Evolutionary conservation across 2,888 invertebrate genomes (phyloP).

Genomic region (Drosophila sordidula): DNA sequence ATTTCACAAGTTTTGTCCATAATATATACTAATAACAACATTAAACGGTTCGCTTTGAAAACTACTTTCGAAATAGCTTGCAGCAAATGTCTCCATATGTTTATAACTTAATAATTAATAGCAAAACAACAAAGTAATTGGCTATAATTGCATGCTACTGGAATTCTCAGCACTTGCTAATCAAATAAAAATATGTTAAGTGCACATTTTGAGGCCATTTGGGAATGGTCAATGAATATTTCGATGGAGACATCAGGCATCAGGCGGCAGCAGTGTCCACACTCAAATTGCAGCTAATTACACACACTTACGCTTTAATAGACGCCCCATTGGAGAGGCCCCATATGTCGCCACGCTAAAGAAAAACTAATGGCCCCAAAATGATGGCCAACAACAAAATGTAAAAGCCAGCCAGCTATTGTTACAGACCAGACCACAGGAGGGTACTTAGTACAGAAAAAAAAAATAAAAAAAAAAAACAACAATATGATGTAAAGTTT

Average conservation of each 20-base stretch:
- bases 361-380: slow-evolving; percentile 53
- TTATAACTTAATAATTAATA: slow-evolving; percentile 36
- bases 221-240: slow-evolving; percentile 60
- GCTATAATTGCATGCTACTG: slow-evolving; percentile 50
- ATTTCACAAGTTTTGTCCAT: background rate
- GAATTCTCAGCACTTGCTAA: slow-evolving; percentile 42
- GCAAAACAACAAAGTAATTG: slow-evolving; percentile 27
- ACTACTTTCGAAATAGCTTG: background rate
- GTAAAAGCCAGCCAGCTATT: slow-evolving; percentile 20
- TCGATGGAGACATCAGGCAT: slow-evolving; percentile 56
- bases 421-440: slow-evolving; percentile 18
- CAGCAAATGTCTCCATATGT: slow-evolving; percentile 40
- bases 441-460: slow-evolving; percentile 17
- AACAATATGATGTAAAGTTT: slow-evolving; percentile 39
- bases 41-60: background rate
- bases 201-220: slow-evolving; percentile 56
- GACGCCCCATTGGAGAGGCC: slow-evolving; percentile 54
- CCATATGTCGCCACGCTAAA: slow-evolving; percentile 52
- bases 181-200: slow-evolving; percentile 54
- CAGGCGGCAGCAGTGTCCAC: slow-evolving; percentile 35
- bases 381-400: slow-evolving; percentile 30
- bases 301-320: slow-evolving; percentile 56
- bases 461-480: slow-evolving; percentile 9
- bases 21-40: background rate
- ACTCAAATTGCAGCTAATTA: slow-evolving; percentile 73